Conservation (phyloP, 2,888 invertebrate genomes). For the Caenorhabditis sp. region DNA sequence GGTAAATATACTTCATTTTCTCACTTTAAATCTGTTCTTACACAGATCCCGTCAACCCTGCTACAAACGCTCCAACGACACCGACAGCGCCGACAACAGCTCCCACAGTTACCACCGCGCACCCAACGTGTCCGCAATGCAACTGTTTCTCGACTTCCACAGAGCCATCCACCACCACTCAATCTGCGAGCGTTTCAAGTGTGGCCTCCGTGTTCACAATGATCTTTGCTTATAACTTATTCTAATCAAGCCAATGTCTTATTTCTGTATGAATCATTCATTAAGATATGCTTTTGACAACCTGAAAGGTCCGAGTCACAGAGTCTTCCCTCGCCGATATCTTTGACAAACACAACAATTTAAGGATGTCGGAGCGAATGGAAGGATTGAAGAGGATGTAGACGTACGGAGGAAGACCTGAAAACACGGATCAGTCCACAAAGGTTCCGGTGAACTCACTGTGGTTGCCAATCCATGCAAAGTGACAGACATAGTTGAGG, state of each 20-base stretch:
- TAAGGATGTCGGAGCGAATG: slow-evolving; percentile 38
- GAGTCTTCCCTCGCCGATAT: slow-evolving; percentile 11
- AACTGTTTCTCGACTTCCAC: not conserved
- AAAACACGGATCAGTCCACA: not conserved
- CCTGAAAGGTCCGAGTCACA: slow-evolving; percentile 16
- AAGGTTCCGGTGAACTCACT: slow-evolving; percentile 8
- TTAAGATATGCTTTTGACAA: slow-evolving; percentile 18
- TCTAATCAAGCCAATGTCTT: not conserved
- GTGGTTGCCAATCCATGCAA: slow-evolving; percentile 64
- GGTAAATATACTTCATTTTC: slow-evolving; percentile 10
- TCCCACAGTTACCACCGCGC: too few species aligned
- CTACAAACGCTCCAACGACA: not conserved
- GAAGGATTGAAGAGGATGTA: slow-evolving; percentile 51
- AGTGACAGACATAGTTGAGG: slow-evolving; percentile 47
- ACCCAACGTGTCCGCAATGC: too few species aligned
- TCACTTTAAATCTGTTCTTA: too few species aligned
- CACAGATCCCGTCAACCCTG: not conserved
- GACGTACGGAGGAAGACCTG: slow-evolving; percentile 51
- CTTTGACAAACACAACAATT: not conserved
- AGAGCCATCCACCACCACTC: not conserved
- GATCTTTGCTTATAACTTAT: not conserved
- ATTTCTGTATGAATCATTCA: not conserved
- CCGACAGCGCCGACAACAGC: not conserved
- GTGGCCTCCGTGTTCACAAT: not conserved
- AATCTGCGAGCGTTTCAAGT: not conserved